A percentile compares a stretch with the other conserved stretches of the same genome.
phyloP scores from a whole-genome alignment of 2,113 vertebrate genomes.

The Gavia stellata region DNA sequence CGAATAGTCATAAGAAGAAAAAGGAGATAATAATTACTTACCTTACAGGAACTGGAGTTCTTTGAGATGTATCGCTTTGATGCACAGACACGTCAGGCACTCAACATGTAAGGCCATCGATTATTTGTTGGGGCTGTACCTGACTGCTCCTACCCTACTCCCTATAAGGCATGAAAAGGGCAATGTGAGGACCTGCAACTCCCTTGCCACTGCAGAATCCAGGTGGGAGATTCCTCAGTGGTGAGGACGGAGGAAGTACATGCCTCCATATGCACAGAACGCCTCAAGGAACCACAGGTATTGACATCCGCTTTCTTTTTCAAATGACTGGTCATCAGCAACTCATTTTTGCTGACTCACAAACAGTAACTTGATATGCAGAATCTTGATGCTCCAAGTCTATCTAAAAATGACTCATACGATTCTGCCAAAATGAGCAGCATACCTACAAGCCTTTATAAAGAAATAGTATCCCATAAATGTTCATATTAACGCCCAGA shows the following conservation, averaged over 20 bases:
- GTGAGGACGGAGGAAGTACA: background rate
- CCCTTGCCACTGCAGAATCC: background rate
- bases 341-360: constrained; percentile 53
- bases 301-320: background rate
- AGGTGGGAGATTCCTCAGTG: background rate
- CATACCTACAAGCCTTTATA: background rate
- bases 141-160: background rate
- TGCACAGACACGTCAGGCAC: constrained; percentile 1
- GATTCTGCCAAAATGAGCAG: background rate
- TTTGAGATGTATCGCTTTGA: background rate
- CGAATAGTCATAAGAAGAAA: background rate
- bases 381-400: background rate
- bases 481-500: background rate
- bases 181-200: background rate
- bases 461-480: background rate
- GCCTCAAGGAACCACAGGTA: background rate
- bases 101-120: background rate
- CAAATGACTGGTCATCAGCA: constrained; percentile 28
- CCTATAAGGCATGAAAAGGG: background rate
- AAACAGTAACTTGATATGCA: constrained; percentile 41
- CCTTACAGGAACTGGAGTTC: background rate
- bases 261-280: background rate
- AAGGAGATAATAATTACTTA: background rate
- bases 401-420: constrained; percentile 4
- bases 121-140: background rate